Conservation (phyloP, 2,888 invertebrate species). For the Morpho helenor region DNA sequence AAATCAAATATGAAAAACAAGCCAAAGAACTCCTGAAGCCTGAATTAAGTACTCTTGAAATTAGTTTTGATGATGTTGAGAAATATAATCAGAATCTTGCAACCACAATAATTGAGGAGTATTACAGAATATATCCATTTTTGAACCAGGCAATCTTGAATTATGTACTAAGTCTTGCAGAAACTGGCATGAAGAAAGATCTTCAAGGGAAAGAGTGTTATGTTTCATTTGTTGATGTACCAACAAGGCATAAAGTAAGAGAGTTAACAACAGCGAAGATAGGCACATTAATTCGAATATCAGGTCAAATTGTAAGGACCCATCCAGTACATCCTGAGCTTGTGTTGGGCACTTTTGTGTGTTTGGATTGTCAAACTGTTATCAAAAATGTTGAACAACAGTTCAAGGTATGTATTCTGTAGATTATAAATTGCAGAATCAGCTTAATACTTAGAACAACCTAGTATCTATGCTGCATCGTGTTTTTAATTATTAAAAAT, state of each 20-base stretch:
- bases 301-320: slow-evolving; percentile 97
- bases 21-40: slow-evolving; percentile 90
- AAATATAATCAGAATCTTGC: slow-evolving; percentile 95
- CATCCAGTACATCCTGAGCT: slow-evolving; percentile 99
- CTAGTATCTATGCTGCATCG: no score
- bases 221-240: slow-evolving; percentile 94
- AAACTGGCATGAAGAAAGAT: slow-evolving; percentile 83
- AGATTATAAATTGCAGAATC: no score
- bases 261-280: slow-evolving; percentile 96
- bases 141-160: slow-evolving; percentile 96
- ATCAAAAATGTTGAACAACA: slow-evolving; percentile 98
- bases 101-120: slow-evolving; percentile 96
- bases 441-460: no score
- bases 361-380: slow-evolving; percentile 96
- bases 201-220: slow-evolving; percentile 90
- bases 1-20: slow-evolving; percentile 90
- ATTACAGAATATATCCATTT: slow-evolving; percentile 95
- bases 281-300: slow-evolving; percentile 95
- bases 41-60: slow-evolving; percentile 94
- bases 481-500: no score
- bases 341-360: slow-evolving; percentile 93
- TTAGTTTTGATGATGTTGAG: slow-evolving; percentile 96
- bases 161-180: slow-evolving; percentile 85
- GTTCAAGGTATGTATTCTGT: slow-evolving; percentile 87
- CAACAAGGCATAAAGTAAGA: slow-evolving; percentile 93